Conservation (phyloP, 2,797 vertebrate genomes). For the Lemur catta region DNA sequence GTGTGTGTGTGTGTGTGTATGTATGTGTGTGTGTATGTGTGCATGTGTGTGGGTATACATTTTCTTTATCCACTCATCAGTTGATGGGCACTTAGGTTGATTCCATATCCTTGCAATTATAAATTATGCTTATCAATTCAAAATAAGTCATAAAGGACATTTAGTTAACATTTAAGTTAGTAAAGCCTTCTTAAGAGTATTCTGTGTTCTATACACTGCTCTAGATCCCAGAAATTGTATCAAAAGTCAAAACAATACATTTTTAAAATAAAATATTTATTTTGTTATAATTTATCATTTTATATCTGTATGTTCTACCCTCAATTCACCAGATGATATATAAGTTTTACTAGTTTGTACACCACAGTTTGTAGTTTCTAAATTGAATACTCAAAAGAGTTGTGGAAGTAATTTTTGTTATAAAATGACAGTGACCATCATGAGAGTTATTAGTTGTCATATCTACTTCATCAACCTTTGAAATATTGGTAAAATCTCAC, state of each 20-base stretch:
- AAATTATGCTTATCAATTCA: neutral
- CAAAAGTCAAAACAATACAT: neutral
- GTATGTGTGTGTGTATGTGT: too few relatives aligned
- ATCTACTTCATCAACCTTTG: neutral
- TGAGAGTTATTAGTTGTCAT: neutral
- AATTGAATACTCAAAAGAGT: neutral
- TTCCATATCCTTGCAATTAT: too few relatives aligned
- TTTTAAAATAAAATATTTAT: neutral
- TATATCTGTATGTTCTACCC: neutral
- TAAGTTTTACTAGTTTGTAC: neutral
- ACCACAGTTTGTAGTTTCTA: neutral
- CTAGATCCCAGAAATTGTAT: neutral
- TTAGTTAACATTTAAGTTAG: neutral
- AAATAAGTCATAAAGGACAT: neutral
- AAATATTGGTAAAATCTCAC: neutral
- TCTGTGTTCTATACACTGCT: neutral
- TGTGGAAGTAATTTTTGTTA: neutral
- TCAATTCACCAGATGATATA: neutral
- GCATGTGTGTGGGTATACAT: too few relatives aligned
- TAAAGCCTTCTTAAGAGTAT: neutral
- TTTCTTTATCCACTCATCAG: too few relatives aligned
- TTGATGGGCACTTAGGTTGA: too few relatives aligned
- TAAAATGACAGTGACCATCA: neutral
- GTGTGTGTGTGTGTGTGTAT: too few relatives aligned
- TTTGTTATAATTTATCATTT: neutral